A percentile compares a stretch with the other conserved stretches of the same genome.
phyloP scores from a whole-genome alignment of 2,113 vertebrate genomes.

The Platichthys stellatus region DNA sequence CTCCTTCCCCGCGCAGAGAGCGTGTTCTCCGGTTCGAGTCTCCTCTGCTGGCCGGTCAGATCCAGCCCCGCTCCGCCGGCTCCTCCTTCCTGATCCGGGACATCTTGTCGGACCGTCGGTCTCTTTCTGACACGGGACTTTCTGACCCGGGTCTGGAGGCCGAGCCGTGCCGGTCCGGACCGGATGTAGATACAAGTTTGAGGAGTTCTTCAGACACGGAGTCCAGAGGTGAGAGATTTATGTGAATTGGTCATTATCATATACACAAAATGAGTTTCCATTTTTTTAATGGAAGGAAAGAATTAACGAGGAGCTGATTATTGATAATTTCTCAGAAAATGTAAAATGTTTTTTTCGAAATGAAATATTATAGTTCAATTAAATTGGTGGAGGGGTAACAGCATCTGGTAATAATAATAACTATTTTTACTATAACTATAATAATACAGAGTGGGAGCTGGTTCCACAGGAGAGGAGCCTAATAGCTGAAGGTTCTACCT shows the following conservation, averaged over 20 bases:
- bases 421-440: no score
- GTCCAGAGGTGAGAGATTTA: slow-evolving; percentile 85
- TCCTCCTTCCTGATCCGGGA: slow-evolving; percentile 96
- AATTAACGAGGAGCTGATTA: not conserved
- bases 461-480: no score
- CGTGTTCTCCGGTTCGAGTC: slow-evolving; percentile 80
- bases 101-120: slow-evolving; percentile 90
- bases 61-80: slow-evolving; percentile 86
- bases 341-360: no score
- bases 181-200: slow-evolving; percentile 68
- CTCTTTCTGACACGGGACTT: slow-evolving; percentile 82
- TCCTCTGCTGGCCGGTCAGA: slow-evolving; percentile 78
- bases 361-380: no score
- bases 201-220: slow-evolving; percentile 80
- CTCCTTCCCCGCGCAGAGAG: slow-evolving; percentile 88
- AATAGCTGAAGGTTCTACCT: no score
- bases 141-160: slow-evolving; percentile 69
- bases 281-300: no score
- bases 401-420: no score
- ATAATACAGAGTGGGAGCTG: no score
- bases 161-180: slow-evolving; percentile 52
- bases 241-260: no score
- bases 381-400: no score
- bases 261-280: no score
- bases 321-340: not conserved